Base-by-base conservation (phyloP, 35 echinoderm and acorn worm species). In the Apostichopus californicus region DNA sequence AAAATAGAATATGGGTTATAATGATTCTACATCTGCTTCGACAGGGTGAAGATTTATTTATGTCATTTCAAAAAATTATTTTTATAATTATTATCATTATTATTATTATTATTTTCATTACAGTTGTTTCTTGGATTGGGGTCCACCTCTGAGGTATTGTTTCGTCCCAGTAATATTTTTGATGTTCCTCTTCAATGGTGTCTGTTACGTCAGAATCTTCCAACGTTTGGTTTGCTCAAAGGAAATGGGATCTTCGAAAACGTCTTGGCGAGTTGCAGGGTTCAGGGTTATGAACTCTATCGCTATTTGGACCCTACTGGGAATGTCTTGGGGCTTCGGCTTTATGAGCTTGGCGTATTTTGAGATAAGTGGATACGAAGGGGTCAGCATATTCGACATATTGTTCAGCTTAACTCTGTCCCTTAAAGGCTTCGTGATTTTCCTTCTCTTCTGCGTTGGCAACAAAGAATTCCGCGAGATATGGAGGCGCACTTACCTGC, bases 51-150 rank as follows among this genome's bases (percentile, higher is more conserved):
- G 12, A 61, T 61, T 61, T 61, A 5, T 9, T 61, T 61, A 61
- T 61, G 58, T 61, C 12, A 9, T 61, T 9, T 9, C 7, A 61
- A 61, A 1, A 61, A 5, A 15, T 54, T 28, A 22, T 14, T 77
- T 77, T 18, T 15, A 9, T 81, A 0, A 78, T 25, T 5, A 15
- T 53, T 26, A 13, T 5, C 12, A 13, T 5, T 12, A 9, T 81
- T 3, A 34, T 46, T 46, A 46, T 46, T 46, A 46, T 3, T 46
- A 46, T 46, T 46, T 81, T 6, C 21, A 20, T 59, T 18, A 60
- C 81, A 85, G 81, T 55, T 85, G 81, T 85, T 85, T 85, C 14
- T 23, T 85, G n/a, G 81, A 85, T 58, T 85, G 81, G 81, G 58
- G 58, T 58, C 15, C 57, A 24, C 81, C 81, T 5, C 55, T 85